Conservation (phyloP, 1,140 invertebrate species). For the Neodiprion virginianus region DNA sequence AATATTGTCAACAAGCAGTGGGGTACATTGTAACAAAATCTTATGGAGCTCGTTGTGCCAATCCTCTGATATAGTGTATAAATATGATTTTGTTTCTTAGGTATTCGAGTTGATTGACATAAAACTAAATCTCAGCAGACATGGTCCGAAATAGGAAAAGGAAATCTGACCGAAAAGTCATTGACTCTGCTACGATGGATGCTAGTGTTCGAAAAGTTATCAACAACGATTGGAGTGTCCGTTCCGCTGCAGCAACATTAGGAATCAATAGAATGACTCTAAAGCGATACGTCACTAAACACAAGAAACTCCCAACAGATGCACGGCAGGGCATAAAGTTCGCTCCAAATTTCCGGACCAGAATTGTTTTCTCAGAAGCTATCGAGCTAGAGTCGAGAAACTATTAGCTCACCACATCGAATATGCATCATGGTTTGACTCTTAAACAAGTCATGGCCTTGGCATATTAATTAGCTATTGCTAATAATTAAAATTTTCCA, state of each 20-base stretch:
- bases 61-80: neutral
- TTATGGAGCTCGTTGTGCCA: neutral
- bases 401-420: no score
- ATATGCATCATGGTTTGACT: no score
- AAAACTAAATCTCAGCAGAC: neutral
- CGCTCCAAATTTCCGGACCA: no score
- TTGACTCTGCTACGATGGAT: neutral
- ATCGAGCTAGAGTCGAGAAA: no score
- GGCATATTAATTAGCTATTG: no score
- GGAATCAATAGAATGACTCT: no score
- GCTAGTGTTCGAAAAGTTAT: neutral
- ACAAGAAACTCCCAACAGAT: no score
- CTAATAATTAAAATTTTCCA: no score
- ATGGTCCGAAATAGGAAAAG: neutral
- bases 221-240: neutral
- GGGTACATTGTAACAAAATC: neutral
- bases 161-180: neutral
- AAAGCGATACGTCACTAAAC: no score
- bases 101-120: neutral
- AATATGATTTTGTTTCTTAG: neutral
- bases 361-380: no score
- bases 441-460: no score
- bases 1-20: neutral
- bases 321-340: no score
- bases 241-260: neutral